A percentile compares a stretch with the other conserved stretches of the same genome.
Evolutionary conservation across 2,797 vertebrate species (phyloP).

Genomic region (Martes flavigula): DNA sequence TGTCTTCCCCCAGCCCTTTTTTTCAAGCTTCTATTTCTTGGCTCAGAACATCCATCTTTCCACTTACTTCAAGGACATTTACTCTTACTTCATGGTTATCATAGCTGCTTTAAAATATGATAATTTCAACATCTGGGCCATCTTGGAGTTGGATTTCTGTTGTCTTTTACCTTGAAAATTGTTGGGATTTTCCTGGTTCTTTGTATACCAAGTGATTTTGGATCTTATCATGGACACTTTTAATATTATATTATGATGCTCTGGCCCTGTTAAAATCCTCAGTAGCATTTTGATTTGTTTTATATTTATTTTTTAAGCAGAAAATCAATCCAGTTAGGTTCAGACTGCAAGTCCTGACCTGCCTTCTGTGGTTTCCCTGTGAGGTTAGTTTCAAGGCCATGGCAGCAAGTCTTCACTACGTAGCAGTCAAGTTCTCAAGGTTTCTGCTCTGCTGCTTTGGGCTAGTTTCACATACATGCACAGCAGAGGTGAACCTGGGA

Average conservation of each 20-base stretch:
- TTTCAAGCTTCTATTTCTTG: not conserved
- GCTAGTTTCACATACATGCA: not conserved
- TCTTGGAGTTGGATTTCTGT: not conserved
- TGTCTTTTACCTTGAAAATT: not conserved
- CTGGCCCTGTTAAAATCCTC: not conserved
- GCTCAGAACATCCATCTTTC: not conserved
- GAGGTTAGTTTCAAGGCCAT: not conserved
- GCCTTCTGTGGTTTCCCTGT: not conserved
- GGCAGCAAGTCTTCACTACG: not conserved
- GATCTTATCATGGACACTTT: not conserved
- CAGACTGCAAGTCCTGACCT: not conserved
- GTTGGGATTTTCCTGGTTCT: not conserved
- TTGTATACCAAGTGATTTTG: not conserved
- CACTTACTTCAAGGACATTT: not conserved
- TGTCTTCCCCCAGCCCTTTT: not conserved
- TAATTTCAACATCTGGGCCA: not conserved
- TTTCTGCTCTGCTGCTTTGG: rapidly evolving
- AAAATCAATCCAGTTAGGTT: not conserved
- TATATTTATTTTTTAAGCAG: not conserved
- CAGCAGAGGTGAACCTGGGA: not conserved
- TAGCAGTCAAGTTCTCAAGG: not conserved
- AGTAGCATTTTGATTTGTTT: too few relatives aligned
- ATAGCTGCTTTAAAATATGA: not conserved
- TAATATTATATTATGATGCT: not conserved
- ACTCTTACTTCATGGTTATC: not conserved